Percentiles rank a stretch among this genome's conserved stretches.
phyloP scores from a whole-genome alignment of 92 coral and sea anemone genomes.

The Bergia puertoricense region DNA sequence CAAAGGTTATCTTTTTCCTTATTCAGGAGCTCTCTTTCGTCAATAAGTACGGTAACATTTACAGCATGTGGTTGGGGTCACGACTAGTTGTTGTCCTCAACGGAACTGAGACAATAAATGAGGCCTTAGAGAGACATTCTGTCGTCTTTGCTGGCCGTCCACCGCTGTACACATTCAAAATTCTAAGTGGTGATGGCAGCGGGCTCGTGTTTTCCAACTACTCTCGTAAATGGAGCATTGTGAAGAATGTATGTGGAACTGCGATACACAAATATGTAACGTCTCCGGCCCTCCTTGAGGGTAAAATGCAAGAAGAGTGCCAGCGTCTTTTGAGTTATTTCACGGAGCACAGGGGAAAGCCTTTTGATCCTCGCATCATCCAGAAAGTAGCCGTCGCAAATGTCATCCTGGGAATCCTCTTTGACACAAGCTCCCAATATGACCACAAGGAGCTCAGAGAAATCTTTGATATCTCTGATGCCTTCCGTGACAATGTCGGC shows the following conservation, averaged over 20 bases:
- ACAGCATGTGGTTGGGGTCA: constrained; percentile 54
- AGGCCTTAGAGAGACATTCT: constrained; percentile 52
- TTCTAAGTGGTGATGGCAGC: not conserved
- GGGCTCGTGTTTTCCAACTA: constrained; percentile 44
- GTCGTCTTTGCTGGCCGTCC: constrained; percentile 53
- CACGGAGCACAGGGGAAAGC: constrained; percentile 39
- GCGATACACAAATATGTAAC: constrained; percentile 28
- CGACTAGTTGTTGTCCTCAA: constrained; percentile 48
- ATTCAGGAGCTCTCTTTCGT: constrained; percentile 52
- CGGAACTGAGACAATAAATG: constrained; percentile 54
- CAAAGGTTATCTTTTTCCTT: not conserved
- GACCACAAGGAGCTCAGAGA: constrained; percentile 46
- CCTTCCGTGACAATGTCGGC: constrained; percentile 49
- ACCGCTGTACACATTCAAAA: constrained; percentile 36
- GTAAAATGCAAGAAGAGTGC: constrained; percentile 42
- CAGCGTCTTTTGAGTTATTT: constrained; percentile 46
- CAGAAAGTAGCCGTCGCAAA: constrained; percentile 47
- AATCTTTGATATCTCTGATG: constrained; percentile 49
- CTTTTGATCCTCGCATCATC: constrained; percentile 50
- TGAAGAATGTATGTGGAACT: constrained; percentile 19
- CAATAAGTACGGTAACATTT: constrained; percentile 49
- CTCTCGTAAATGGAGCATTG: constrained; percentile 47
- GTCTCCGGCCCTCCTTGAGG: constrained; percentile 38
- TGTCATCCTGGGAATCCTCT: constrained; percentile 47
- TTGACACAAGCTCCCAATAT: constrained; percentile 51